Conservation (phyloP, 1,140 invertebrate species). For the Drosophila baimaii region DNA sequence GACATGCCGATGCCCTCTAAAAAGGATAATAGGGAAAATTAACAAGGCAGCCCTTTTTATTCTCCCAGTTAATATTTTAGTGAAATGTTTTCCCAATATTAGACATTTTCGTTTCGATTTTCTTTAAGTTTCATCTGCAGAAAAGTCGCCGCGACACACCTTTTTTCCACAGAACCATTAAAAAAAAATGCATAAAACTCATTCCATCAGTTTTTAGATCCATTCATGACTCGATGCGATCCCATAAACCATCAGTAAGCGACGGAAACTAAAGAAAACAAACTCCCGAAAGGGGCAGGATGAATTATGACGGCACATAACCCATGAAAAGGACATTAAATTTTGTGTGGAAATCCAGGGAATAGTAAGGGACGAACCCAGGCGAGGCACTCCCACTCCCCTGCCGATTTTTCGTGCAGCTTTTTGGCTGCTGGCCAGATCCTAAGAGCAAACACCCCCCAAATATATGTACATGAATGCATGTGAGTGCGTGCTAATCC, state of each 20-base stretch:
- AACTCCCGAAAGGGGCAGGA: not conserved
- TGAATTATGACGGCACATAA: constrained; percentile 6
- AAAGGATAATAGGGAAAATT: not conserved
- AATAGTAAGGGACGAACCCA: not conserved
- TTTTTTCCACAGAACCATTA: not conserved
- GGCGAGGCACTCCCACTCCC: constrained; percentile 18
- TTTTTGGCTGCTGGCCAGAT: constrained; percentile 41
- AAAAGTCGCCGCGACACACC: not conserved
- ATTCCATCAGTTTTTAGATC: not conserved
- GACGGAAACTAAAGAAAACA: not conserved
- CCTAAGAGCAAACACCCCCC: constrained; percentile 29
- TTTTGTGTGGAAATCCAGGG: not conserved
- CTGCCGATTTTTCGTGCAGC: not conserved
- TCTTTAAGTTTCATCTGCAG: not conserved
- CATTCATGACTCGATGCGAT: constrained; percentile 1
- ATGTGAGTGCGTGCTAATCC: constrained; percentile 55
- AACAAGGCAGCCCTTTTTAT: too few species aligned
- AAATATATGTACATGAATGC: not conserved
- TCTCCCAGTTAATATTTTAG: too few species aligned
- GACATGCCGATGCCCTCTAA: constrained; percentile 4
- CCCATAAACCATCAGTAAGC: not conserved
- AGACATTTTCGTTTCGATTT: not conserved
- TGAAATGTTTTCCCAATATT: too few species aligned
- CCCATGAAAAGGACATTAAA: constrained; percentile 24
- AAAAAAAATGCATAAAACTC: not conserved